Evolutionary conservation across 2,888 invertebrate species (phyloP), one percentile per base, ranked within the genome.

Genomic region (Gisinianus flammeolus): DNA sequence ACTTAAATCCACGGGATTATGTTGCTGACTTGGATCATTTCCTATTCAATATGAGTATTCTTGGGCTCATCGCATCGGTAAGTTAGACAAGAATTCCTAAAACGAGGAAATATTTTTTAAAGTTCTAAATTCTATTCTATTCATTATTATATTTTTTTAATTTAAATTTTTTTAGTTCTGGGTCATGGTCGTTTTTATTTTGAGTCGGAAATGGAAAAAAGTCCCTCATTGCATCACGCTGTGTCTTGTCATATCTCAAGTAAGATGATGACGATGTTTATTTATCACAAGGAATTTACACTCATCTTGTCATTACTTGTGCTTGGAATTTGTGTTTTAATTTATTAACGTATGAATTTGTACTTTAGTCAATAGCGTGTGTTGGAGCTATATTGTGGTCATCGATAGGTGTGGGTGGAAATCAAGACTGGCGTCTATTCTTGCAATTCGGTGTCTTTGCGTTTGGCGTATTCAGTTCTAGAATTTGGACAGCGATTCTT

Each of bases 401-500:
- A 0, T 90, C 91, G 16, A 84, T 83, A 30, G 83, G 84, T 22
- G 80, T 83, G 8, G 72, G 90, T 44, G 88, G 88, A 69, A 88
- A 88, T 62, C 86, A 88, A 1, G 89, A 89, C 5, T 93, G 92
- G 92, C 87, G 89, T 35, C 89, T 91, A 84, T 92, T 93, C 79
- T 78, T 93, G 1, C 94, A 95, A 86, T 94, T 95, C 86, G 88
- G 91, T 4, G 86, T 95, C 22, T 92, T 94, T 82, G 91, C 93
- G 52, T 90, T 87, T 58, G 89, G 89, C 79, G 92, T 94, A 79
- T 93, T 94, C 85, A 93, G 94, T 79, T 91, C 94, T 70, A 89
- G 96, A 79, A 88, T 95, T 74, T 96, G 95, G 94, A 94, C 95
- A 0, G 92, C 93, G 10, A 91, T 94, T 85, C 88, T 96, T 78